Evolutionary conservation across 2,888 invertebrate species (phyloP), one percentile per base, ranked within the genome.

Genomic region (Lasioglossum malachurum): DNA sequence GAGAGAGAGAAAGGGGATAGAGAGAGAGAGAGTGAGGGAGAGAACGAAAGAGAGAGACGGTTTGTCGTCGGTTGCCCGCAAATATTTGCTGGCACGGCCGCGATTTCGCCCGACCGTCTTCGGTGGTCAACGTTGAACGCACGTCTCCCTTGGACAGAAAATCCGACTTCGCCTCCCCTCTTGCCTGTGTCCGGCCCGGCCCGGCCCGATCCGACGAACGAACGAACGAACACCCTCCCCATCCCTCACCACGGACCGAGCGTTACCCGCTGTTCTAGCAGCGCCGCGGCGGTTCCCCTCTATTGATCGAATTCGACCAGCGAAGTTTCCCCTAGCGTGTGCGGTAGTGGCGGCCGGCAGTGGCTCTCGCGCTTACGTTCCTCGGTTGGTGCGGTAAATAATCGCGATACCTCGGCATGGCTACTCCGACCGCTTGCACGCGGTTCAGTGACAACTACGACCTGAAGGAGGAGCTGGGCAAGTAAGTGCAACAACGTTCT

Each of bases 381-480:
- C 88, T 86, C 83, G 89, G 91, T 88, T 88, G 82, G 92, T 90
- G 91, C 89, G 87, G 78, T 88, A 88, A 90, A 90, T 91, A 89
- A 91, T 92, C 92, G 90, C 83, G 91, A 89, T 82, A 89, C 92
- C 92, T 96, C 96, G 96, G 96, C 96, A 98, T 98, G 98, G 97
- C 98, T 96, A 97, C 97, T 96, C 98, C 98, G 96, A 97, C 97
- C 96, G 97, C 98, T 96, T 98, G 98, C 96, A 99, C 99, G 96
- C 98, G 99, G 95, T 99, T 99, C 96, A 99, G 98, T 96, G 99
- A 99, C 96, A 99, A 99, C 96, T 99, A 99, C 96, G 99, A 99
- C 95, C 97, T 99, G 94, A 99, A 99, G 96, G 99, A 99, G 96
- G 99, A 99, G 97, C 97, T 99, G 95, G 99, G 99, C 96, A 99